Evolutionary conservation across 2,113 vertebrate genomes (phyloP), one percentile per base, ranked within the genome.

Genomic region (Actenoides hombroni): DNA sequence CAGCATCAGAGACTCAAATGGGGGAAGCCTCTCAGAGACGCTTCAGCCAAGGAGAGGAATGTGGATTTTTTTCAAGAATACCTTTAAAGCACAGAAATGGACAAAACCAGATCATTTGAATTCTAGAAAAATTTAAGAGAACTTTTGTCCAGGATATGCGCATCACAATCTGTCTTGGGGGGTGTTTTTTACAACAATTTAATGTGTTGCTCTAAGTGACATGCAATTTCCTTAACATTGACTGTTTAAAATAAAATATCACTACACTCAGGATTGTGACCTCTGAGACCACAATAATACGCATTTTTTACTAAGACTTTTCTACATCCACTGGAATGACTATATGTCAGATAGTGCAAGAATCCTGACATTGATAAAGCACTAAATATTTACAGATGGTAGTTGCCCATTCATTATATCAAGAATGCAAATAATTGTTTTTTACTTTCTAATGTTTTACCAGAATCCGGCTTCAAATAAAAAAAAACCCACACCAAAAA

Each of bases 401-500:
- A 75, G 42, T 56, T 78, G 49, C 29, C 85, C 73, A 87, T 92
- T 94, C 69, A 84, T 88, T 96, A 70, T 93, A 96, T 92, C 92
- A 96, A 95, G 86, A 94, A 95, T 77, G 71, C 84, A 97, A 94
- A 96, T 89, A 25, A 88, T 77, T 89, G 31, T 39, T 83, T 9
- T 68, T 39, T 83, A 82, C 25, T 75, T 93, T 90, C 29, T 91
- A 76, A 82, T 46, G 21, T 56, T 86, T 73, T 85, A 69, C 17
- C 16, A 42, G n/a, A 85, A 76, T 82, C 24, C 82, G 59, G 12
- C 24, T 69, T 26, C 51, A 53, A 28, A 53, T 53, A 15, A 14
- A 53, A 53, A 53, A 16, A 71, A 4, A 24, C 51, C 35, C 70
- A n/a, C 37, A 54, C 57, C 18, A 23, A 53, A 26, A 26, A 4